Percentiles rank a stretch among this genome's conserved stretches.
These are phyloP conservation scores for Hyperopisus bebe DNA, from an alignment of 2,113 vertebrate species.

Conservation along the genomic window DNA sequence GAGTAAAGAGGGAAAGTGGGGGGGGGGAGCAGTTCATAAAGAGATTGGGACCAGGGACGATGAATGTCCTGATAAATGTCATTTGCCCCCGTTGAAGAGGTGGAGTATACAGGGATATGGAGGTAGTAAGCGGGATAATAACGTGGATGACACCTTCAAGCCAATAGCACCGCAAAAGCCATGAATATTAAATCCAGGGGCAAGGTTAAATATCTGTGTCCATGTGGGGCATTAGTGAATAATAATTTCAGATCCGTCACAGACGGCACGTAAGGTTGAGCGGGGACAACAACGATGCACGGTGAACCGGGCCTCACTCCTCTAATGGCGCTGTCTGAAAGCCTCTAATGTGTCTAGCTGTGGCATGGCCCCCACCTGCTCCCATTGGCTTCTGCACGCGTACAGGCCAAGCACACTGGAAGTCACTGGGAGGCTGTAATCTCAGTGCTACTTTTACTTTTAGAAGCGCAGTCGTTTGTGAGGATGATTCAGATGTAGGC, in stretches of 20 bases:
- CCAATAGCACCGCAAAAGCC: slow-evolving; percentile 69
- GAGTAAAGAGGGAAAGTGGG: slow-evolving; percentile 53
- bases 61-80: slow-evolving; percentile 47
- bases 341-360: slow-evolving; percentile 17
- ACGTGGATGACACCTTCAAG: slow-evolving; percentile 65
- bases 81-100: slow-evolving; percentile 48
- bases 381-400: neutral
- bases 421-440: neutral
- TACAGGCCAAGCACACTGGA: neutral
- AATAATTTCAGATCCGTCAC: slow-evolving; percentile 67
- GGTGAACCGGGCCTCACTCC: slow-evolving; percentile 46
- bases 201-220: slow-evolving; percentile 59
- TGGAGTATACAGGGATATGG: slow-evolving; percentile 47
- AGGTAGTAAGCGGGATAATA: slow-evolving; percentile 55
- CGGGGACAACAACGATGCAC: slow-evolving; percentile 49
- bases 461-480: neutral
- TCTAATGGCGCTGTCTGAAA: slow-evolving; percentile 20
- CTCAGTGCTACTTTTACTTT: neutral
- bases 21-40: slow-evolving; percentile 24
- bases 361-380: neutral
- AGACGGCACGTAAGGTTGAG: slow-evolving; percentile 51
- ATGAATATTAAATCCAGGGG: slow-evolving; percentile 69
- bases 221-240: slow-evolving; percentile 63
- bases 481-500: neutral
- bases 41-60: slow-evolving; percentile 41